A percentile compares a stretch with the other conserved stretches of the same genome.
phyloP scores from a whole-genome alignment of 2,113 vertebrate species.

The Vulpes lagopus region DNA sequence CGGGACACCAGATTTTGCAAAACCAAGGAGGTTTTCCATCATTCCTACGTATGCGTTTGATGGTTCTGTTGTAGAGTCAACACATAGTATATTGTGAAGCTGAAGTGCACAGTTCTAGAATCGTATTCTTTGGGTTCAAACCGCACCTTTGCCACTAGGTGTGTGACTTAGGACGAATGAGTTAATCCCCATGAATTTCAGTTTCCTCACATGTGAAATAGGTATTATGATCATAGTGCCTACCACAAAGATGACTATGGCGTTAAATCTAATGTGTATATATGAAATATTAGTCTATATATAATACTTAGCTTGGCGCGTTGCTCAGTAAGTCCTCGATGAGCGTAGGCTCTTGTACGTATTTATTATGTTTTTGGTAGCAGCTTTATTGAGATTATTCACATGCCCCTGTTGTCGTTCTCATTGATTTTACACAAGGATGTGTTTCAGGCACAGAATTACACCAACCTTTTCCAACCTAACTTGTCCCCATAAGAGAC shows the following conservation, averaged over 20 bases:
- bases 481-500: background rate
- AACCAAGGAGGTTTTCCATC: background rate
- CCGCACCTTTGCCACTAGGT: background rate
- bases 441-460: background rate
- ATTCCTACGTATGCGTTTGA: background rate
- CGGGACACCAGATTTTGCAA: background rate
- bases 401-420: background rate
- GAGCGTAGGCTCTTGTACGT: background rate
- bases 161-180: background rate
- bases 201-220: slow-evolving; percentile 4
- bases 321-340: background rate
- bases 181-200: background rate
- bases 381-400: background rate
- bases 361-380: background rate
- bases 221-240: background rate
- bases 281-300: no score
- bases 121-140: background rate
- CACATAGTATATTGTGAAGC: background rate
- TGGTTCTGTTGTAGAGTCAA: background rate
- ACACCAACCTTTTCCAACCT: background rate
- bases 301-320: background rate
- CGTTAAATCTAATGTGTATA: background rate
- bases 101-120: background rate
- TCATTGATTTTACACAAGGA: background rate
- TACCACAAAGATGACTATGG: background rate